Base-by-base conservation (phyloP, 2,113 vertebrate genomes). In the Elgaria multicarinata region DNA sequence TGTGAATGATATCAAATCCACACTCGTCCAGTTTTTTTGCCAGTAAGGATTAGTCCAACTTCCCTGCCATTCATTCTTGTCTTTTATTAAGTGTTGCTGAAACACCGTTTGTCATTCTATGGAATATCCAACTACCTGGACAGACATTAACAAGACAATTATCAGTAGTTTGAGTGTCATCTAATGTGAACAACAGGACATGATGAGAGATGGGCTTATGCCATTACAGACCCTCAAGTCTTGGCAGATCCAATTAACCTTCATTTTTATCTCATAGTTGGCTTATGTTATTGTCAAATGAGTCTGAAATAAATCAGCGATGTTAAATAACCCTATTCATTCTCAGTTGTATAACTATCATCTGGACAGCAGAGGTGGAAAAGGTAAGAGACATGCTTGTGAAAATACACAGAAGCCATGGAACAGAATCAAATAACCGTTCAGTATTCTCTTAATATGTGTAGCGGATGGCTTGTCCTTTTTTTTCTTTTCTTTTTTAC, bases 241-340 rank as follows among this genome's bases (percentile, higher is more conserved):
- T 24, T n/a, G 13, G 62, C 26, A 89, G 74, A 85, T 85, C 71
- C 13, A 79, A 88, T 90, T 58, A 22, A 62, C 6, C 36, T 77
- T 90, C 64, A 67, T 90, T 92, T 91, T 31, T 64, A 88, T 39
- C 18, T 53, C n/a, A 50, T 0, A 1, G 44, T 80, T 91, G 42
- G 62, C 44, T 79, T 79, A 87, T 62, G 26, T 39, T 39, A 74
- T 39, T 85, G 20, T 53, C 75, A 79, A 69, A 33, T 79, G 44
- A 36, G 36, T 50, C 33, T n/a, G 33, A 4, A 69, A 87, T 67
- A 79, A 66, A 87, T 12, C 20, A 46, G 53, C 55, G 55, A 75
- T 42, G 14, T 44, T 33, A 58, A 64, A 76, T 50, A 69, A 42
- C 3, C 44, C 53, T 12, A 80, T 79, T 36, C 44, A 14, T 76